Evolutionary conservation across 2,113 vertebrate species (phyloP).

Genomic region (Cygnus atratus): DNA sequence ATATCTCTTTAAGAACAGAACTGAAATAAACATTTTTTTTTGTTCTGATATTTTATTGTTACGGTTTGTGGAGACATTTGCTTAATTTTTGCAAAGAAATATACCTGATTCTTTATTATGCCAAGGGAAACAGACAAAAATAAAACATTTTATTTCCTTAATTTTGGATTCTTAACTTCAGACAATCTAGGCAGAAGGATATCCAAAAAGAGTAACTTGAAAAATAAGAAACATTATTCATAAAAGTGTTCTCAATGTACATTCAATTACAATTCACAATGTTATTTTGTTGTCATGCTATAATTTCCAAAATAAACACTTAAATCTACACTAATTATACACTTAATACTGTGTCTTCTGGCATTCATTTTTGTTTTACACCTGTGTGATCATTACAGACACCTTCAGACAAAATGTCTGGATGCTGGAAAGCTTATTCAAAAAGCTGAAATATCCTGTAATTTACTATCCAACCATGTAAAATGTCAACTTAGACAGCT

Average conservation of each 20-base stretch:
- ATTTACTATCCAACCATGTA: not conserved
- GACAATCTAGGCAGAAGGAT: not conserved
- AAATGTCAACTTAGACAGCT: not conserved
- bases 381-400: not conserved
- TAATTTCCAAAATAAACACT: not conserved
- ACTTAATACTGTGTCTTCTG: too few species aligned
- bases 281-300: not conserved
- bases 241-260: not conserved
- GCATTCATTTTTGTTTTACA: not conserved
- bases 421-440: not conserved
- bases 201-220: not conserved
- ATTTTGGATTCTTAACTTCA: not conserved
- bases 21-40: not conserved
- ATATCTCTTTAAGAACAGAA: not conserved
- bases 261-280: not conserved
- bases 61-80: not conserved
- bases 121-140: not conserved
- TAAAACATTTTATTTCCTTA: not conserved
- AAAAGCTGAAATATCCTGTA: not conserved
- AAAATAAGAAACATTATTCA: not conserved
- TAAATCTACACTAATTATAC: too few species aligned
- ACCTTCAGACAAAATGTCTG: not conserved
- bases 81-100: not conserved
- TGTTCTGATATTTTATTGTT: not conserved
- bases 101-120: not conserved